Evolutionary conservation across 2,888 invertebrate genomes (phyloP).

Genomic region (Dolichomitus sp.): DNA sequence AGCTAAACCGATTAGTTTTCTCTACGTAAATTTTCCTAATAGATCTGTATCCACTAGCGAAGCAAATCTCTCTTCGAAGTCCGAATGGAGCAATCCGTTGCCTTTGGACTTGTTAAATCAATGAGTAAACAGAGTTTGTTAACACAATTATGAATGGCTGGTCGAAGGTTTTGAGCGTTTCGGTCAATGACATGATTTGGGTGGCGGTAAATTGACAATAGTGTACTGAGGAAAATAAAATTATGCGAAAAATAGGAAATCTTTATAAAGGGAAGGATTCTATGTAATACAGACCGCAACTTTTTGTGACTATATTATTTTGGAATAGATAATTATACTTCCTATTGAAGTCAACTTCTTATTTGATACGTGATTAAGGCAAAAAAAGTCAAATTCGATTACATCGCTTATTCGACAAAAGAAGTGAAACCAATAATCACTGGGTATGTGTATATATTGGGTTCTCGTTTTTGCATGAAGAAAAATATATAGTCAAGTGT

Average conservation of each 20-base stretch:
- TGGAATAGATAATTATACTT: no score
- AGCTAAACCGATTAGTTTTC: neutral
- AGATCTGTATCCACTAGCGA: neutral
- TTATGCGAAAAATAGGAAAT: neutral
- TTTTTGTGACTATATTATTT: no score
- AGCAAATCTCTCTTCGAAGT: neutral
- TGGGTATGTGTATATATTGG: no score
- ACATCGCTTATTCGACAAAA: no score
- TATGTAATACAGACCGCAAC: no score
- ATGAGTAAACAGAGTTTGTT: constrained; percentile 19
- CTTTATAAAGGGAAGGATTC: neutral
- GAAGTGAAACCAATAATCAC: no score
- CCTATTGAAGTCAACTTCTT: no score
- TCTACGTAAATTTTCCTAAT: constrained; percentile 7
- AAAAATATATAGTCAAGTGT: no score
- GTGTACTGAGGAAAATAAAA: neutral
- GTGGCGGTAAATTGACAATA: neutral
- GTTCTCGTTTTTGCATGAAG: no score
- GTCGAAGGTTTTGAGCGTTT: neutral
- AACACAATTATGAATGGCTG: neutral
- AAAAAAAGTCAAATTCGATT: no score
- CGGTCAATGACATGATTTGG: neutral
- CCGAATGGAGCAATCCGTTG: neutral
- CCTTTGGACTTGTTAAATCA: constrained; percentile 24
- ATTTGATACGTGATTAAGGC: no score